Conservation (phyloP, 2,888 invertebrate genomes). For the Thera obeliscata region DNA sequence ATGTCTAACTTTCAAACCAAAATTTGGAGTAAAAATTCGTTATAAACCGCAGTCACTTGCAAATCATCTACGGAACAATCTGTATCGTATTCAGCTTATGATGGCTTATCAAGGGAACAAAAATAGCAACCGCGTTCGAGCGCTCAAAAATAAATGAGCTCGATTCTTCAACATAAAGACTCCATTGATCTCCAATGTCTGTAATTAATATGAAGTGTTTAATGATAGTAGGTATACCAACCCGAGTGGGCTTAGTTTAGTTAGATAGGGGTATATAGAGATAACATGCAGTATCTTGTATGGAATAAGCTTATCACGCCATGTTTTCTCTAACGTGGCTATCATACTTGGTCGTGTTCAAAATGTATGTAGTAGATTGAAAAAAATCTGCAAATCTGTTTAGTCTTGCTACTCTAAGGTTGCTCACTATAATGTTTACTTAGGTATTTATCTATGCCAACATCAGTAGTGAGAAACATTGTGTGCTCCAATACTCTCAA, state of each 20-base stretch:
- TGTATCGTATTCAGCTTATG: background rate
- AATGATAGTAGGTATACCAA: conserved; percentile 48
- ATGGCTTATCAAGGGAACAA: conserved; percentile 44
- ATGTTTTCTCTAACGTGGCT: no score
- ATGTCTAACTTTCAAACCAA: no score
- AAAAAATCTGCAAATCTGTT: no score
- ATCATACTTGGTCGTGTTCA: no score
- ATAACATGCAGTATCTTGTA: no score
- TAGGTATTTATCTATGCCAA: no score
- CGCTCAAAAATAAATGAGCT: conserved; percentile 62
- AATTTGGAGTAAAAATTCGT: background rate
- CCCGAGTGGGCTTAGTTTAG: conserved; percentile 14
- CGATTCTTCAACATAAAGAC: conserved; percentile 60
- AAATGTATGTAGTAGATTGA: no score
- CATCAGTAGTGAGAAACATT: no score
- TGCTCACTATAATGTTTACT: no score
- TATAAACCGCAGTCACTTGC: background rate
- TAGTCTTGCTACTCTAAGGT: no score
- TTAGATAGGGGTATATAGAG: background rate
- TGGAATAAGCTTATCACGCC: no score
- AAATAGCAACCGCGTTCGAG: conserved; percentile 53
- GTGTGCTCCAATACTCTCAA: no score
- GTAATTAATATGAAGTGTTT: conserved; percentile 70
- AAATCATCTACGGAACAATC: conserved; percentile 6
- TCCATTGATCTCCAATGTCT: conserved; percentile 70